These are phyloP conservation scores for Tenebrosternarchus preto DNA, from an alignment of 2,113 vertebrate genomes.

Conservation along the genomic window DNA sequence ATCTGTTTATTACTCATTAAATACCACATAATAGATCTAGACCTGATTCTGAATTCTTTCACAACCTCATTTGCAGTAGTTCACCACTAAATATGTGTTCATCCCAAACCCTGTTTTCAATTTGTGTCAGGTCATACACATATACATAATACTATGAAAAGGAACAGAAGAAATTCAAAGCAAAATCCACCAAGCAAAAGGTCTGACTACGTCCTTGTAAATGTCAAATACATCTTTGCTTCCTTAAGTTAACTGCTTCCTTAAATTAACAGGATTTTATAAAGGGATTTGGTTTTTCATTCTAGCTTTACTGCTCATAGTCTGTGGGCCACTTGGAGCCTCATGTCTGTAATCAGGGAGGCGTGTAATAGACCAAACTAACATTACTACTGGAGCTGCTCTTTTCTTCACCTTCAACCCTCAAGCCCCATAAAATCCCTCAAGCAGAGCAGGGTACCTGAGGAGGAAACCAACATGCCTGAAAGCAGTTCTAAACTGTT, in stretches of 20 bases:
- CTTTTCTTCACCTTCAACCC: background rate
- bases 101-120: too few relatives aligned
- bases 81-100: too few relatives aligned
- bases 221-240: background rate
- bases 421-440: background rate
- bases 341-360: slow-evolving; percentile 46
- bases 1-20: too few relatives aligned
- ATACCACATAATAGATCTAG: too few relatives aligned
- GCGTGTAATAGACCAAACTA: slow-evolving; percentile 57
- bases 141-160: background rate
- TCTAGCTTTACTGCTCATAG: background rate
- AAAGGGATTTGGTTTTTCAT: background rate
- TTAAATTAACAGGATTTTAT: background rate
- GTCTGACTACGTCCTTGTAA: too few relatives aligned
- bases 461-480: background rate
- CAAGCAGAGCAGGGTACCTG: background rate
- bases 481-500: background rate
- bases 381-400: background rate
- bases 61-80: too few relatives aligned
- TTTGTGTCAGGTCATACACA: background rate
- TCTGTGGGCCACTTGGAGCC: background rate
- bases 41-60: too few relatives aligned
- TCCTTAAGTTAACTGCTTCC: background rate
- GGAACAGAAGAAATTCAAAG: background rate
- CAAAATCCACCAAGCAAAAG: too few relatives aligned